phyloP scores from a whole-genome alignment of 2,113 vertebrate genomes.

The Mesembrinibis cayennensis region DNA sequence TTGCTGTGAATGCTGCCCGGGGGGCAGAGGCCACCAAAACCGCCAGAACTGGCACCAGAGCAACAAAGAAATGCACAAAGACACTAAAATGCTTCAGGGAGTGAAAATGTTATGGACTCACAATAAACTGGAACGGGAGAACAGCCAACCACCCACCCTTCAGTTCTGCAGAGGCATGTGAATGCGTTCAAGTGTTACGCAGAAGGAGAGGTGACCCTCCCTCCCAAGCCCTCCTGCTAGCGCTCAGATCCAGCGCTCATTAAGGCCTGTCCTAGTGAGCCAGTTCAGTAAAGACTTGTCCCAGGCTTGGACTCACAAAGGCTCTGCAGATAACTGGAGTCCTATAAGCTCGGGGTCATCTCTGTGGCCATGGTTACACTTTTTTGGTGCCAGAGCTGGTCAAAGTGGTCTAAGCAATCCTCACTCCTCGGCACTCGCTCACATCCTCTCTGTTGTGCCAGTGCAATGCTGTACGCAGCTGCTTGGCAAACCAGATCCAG shows the following conservation, averaged over 20 bases:
- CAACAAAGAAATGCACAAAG: not conserved
- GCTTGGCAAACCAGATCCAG: not conserved
- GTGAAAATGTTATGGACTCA: not conserved
- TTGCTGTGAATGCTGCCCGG: not conserved
- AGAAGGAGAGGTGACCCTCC: not conserved
- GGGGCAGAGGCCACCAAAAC: not conserved
- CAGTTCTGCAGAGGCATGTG: not conserved
- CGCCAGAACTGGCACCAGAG: not conserved
- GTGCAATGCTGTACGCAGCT: accelerated
- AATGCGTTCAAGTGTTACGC: not conserved
- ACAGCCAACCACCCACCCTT: not conserved
- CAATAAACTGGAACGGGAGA: not conserved
- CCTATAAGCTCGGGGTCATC: not conserved
- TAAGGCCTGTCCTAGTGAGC: not conserved
- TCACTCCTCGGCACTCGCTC: accelerated
- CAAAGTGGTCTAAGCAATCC: not conserved
- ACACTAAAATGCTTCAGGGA: not conserved
- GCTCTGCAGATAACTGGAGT: not conserved
- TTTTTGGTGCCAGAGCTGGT: not conserved
- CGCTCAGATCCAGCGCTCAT: not conserved
- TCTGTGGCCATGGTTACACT: not conserved
- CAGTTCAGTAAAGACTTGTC: not conserved
- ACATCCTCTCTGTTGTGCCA: not conserved
- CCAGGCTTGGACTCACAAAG: not conserved
- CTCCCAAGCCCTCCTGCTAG: not conserved